phyloP scores from a whole-genome alignment of 2,797 vertebrate genomes.

The Cynodonichthys magdalenae region DNA sequence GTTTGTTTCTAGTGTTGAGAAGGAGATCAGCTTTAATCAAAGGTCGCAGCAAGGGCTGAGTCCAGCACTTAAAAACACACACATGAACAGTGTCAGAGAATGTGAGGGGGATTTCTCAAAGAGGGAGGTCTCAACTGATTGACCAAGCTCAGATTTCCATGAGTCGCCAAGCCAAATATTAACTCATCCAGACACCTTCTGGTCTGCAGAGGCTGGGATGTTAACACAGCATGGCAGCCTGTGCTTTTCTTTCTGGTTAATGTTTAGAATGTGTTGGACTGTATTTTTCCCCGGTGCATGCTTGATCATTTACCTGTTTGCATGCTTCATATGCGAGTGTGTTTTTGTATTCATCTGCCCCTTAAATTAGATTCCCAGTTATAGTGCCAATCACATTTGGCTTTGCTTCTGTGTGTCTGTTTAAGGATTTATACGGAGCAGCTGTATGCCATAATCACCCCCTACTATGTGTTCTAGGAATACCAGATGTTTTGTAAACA shows the following conservation, averaged over 20 bases:
- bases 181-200: conserved; percentile 62
- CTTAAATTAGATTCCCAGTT: conserved; percentile 65
- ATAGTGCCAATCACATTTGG: conserved; percentile 56
- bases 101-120: conserved; percentile 65
- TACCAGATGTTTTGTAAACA: conserved; percentile 33
- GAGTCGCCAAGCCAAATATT: conserved; percentile 69
- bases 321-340: conserved; percentile 26
- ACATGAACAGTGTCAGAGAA: conserved; percentile 47
- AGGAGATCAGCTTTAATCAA: conserved; percentile 47
- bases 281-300: conserved; percentile 39
- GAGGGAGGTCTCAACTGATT: conserved; percentile 67
- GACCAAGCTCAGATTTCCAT: conserved; percentile 51
- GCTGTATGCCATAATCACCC: conserved; percentile 61
- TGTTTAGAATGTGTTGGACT: conserved; percentile 41
- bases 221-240: conserved; percentile 23
- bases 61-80: conserved; percentile 34
- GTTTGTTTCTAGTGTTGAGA: conserved; percentile 40
- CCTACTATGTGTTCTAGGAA: conserved; percentile 54
- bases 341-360: conserved; percentile 50
- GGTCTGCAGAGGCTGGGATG: conserved; percentile 29
- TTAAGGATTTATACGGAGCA: conserved; percentile 41
- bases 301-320: conserved; percentile 49
- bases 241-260: conserved; percentile 47
- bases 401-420: conserved; percentile 31
- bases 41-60: conserved; percentile 51